Evolutionary conservation across 2,888 invertebrate genomes (phyloP), one percentile per base, ranked within the genome.

Genomic region (Mellilla xanthometata): DNA sequence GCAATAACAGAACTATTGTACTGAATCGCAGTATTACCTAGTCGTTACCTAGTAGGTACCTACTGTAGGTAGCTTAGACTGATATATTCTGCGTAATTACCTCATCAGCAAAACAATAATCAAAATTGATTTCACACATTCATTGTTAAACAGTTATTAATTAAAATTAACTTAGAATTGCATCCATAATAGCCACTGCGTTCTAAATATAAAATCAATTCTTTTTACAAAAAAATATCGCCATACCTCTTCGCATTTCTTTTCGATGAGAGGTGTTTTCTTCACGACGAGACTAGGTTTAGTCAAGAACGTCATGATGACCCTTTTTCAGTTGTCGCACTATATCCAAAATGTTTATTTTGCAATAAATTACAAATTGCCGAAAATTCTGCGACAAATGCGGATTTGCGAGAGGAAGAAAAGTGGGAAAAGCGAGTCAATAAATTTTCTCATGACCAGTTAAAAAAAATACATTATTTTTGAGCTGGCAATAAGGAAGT

Each of bases 281-380:
- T 94, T 95, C 54, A 94, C 93, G 39, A 92, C 90, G 9, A 70
- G 49, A 51, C 93, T 91, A 15, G 94, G 92, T 76, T 95, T 96
- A 4, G 94, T 94, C 63, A 96, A 89, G 75, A 96, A 93, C 51
- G 96, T 96, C 96, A 96, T 96, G 57, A 69, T 90, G 44, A 49
- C 19, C 13, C 10, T 12, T 27, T 42, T 35, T 22, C 44, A 12
- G 26, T n/a, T 28, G 8, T 32, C 50, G 41, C 45, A 50, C 49
- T 50, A 31, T 11, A 24, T 34, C 24, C 27, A 19, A 27, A 15
- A 13, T 12, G 8, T 45, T 45, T 50, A 50, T 45, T 42, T 44
- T 36, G 9, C n/a, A 11, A 11, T 13, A 36, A 36, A 24, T 10
- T n/a, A 9, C 35, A 13, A 48, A 58, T 47, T 51, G 42, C 34